Evolutionary conservation across 2,113 vertebrate species (phyloP).

Genomic region (Dicentrarchus labrax): DNA sequence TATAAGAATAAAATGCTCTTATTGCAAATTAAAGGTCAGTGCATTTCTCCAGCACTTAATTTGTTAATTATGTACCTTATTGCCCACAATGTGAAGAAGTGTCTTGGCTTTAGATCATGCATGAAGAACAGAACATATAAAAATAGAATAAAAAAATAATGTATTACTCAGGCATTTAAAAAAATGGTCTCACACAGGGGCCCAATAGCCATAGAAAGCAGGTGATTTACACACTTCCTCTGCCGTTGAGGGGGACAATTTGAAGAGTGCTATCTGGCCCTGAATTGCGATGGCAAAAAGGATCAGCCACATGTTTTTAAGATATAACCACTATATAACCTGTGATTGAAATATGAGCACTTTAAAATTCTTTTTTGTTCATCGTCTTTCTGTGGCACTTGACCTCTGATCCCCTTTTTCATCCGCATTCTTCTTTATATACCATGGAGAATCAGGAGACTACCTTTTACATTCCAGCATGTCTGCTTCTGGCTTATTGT

Average conservation of each 20-base stretch:
- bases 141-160: neutral
- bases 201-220: neutral
- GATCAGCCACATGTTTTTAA: constrained; percentile 52
- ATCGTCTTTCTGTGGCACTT: constrained; percentile 66
- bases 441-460: constrained; percentile 72
- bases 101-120: neutral
- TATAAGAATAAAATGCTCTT: neutral
- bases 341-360: constrained; percentile 71
- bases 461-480: constrained; percentile 64
- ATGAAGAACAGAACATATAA: neutral
- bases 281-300: neutral
- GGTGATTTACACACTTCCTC: constrained; percentile 32
- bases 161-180: neutral
- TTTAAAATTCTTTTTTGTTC: constrained; percentile 57
- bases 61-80: neutral
- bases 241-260: constrained; percentile 6
- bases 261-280: neutral
- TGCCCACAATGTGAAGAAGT: neutral
- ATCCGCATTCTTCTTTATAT: constrained; percentile 66
- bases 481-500: constrained; percentile 50
- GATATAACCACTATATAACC: constrained; percentile 35
- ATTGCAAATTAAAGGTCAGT: neutral
- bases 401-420: constrained; percentile 69
- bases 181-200: neutral
- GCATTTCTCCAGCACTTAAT: neutral